These are phyloP conservation scores for Glossophaga mutica DNA, from an alignment of 2,797 vertebrate species.

Conservation along the genomic window DNA sequence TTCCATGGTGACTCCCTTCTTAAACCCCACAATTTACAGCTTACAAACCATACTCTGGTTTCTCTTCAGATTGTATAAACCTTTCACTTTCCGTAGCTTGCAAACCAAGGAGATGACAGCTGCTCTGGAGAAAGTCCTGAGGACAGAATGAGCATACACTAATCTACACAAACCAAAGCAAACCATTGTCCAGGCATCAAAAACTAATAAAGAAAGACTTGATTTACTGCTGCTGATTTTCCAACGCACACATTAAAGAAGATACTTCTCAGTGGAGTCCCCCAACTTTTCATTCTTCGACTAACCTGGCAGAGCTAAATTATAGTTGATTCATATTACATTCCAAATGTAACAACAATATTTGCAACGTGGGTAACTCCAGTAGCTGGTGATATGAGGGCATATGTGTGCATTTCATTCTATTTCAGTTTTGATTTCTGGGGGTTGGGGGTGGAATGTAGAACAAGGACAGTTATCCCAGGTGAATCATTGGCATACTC, in stretches of 20 bases:
- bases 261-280: background rate
- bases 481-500: background rate
- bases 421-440: background rate
- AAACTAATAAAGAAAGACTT: background rate
- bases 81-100: background rate
- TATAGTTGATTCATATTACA: background rate
- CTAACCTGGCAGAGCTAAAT: background rate
- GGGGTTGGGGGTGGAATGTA: background rate
- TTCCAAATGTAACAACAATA: background rate
- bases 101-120: constrained; percentile 46
- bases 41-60: background rate
- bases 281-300: background rate
- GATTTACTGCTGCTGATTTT: background rate
- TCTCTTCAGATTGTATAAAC: no score
- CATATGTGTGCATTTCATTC: background rate
- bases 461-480: background rate
- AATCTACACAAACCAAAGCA: background rate
- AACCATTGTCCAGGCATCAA: background rate
- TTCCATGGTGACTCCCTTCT: constrained; percentile 47
- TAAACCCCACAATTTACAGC: constrained; percentile 56
- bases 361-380: background rate
- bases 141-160: background rate
- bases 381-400: background rate
- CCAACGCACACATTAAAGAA: background rate
- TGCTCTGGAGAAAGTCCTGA: constrained; percentile 24